Percentiles rank a stretch among this genome's conserved stretches.
Evolutionary conservation across 35 echinoderm and acorn worm species (phyloP).

Genomic region (Apostichopus japonicus): DNA sequence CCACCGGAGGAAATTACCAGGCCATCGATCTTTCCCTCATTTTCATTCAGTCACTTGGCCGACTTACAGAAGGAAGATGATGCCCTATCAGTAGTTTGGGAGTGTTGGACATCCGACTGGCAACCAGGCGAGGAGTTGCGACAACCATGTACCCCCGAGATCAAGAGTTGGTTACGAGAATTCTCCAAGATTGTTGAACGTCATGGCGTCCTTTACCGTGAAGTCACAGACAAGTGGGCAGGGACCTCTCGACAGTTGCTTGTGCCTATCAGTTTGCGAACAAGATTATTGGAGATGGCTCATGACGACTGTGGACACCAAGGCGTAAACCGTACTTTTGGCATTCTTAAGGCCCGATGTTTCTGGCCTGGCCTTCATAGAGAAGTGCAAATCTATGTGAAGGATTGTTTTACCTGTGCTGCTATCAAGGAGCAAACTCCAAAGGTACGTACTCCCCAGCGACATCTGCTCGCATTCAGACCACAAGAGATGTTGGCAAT

Average conservation of each 20-base stretch:
- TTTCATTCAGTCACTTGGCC: background rate
- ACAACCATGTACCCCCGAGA: background rate
- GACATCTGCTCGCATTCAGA: slow-evolving; percentile 37
- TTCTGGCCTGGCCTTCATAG: too few relatives aligned
- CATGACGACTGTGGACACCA: slow-evolving; percentile 78
- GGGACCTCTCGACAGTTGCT: slow-evolving; percentile 33
- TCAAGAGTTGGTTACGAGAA: slow-evolving; percentile 23
- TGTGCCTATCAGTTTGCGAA: slow-evolving; percentile 6
- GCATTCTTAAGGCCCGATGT: background rate
- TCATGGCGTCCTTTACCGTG: slow-evolving; percentile 18
- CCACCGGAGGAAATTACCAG: background rate
- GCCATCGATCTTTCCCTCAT: background rate
- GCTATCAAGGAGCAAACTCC: slow-evolving; percentile 25
- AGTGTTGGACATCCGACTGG: background rate
- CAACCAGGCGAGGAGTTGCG: background rate
- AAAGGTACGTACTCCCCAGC: background rate
- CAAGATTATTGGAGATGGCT: slow-evolving; percentile 32
- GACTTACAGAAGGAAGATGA: background rate
- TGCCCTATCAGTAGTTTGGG: background rate
- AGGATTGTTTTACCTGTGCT: slow-evolving; percentile 46
- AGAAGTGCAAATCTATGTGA: slow-evolving; percentile 19
- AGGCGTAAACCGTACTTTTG: slow-evolving; percentile 48
- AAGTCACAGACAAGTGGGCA: background rate
- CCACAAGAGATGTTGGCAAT: slow-evolving; percentile 62
- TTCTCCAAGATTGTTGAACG: background rate